Evolutionary conservation across 1,140 invertebrate species (phyloP), one percentile per base, ranked within the genome.

Genomic region (Drosophila pandora): DNA sequence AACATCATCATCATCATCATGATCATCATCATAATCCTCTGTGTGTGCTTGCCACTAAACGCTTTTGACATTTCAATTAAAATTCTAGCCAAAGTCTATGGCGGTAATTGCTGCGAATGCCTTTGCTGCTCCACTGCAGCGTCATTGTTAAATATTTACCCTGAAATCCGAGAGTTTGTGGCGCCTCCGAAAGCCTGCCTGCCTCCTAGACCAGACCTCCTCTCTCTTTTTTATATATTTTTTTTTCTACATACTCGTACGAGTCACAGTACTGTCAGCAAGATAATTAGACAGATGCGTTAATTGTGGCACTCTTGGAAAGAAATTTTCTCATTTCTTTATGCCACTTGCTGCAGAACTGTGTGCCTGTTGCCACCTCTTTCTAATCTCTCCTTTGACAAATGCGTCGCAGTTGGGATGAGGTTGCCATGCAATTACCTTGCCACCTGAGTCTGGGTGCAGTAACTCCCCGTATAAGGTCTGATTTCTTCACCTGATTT

Each of bases 41-140:
- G 54, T 75, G 54, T 76, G 67, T 61, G 80, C 76, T 83, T 79
- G 76, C 83, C 79, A 83, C 84, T 87, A 87, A 87, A 87, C 79
- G 83, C 83, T 87, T 87, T 89, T 87, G 83, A 87, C 83, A 87
- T 87, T 87, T 87, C 79, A 87, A 87, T 87, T 87, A 87, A 87
- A 87, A 87, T 87, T 83, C 82, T 88, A 68, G 75, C 78, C 67
- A 79, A 76, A 82, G 83, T 85, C 78, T 82, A 57, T 57, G 52
- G 39, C 71, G 76, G 64, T 84, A 83, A 84, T 83, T 84, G 80
- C 67, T 73, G 61, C 28, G 59, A 59, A 82, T 67, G 58, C 55
- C 54, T 58, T 37, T 32, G 41, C 41, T 6, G 13, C 63, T 23
- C 52, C 64, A 30, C 56, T 68, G 43, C 71, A 67, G 49, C 55